These are phyloP conservation scores for Nyctibius bracteatus DNA, from an alignment of 2,113 vertebrate species.

Conservation along the genomic window DNA sequence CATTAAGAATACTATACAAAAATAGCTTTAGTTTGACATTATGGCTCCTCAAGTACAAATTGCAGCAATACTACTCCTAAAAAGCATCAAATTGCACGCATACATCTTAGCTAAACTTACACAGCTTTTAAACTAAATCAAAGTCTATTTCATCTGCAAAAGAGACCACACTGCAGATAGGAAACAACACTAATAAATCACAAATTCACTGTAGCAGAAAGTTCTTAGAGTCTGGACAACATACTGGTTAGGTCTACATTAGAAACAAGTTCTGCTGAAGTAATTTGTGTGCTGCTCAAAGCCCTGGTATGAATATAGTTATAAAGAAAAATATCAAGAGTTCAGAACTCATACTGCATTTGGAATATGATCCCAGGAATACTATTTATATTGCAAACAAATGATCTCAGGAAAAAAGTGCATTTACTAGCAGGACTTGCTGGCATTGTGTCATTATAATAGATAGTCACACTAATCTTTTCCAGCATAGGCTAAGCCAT, in stretches of 20 bases:
- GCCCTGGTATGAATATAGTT: not conserved
- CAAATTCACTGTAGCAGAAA: not conserved
- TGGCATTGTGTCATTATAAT: not conserved
- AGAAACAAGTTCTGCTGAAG: not conserved
- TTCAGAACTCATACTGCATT: not conserved
- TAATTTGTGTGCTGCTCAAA: not conserved
- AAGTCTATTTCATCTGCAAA: not conserved
- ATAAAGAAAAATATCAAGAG: not conserved
- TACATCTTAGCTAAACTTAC: not conserved
- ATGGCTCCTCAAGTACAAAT: not conserved
- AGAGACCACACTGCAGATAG: not conserved
- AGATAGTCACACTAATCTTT: not conserved
- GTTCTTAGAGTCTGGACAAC: not conserved
- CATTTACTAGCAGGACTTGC: not conserved
- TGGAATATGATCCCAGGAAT: not conserved
- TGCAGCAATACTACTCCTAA: not conserved
- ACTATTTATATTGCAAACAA: not conserved
- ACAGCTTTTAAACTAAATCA: not conserved
- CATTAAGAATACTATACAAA: not conserved
- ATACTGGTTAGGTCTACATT: not conserved
- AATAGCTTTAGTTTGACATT: not conserved
- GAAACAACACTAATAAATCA: not conserved
- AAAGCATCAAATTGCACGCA: not conserved
- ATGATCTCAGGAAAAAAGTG: not conserved
- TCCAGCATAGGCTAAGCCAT: not conserved